phyloP scores from a whole-genome alignment of 2,113 vertebrate species.

The Abramis brama region DNA sequence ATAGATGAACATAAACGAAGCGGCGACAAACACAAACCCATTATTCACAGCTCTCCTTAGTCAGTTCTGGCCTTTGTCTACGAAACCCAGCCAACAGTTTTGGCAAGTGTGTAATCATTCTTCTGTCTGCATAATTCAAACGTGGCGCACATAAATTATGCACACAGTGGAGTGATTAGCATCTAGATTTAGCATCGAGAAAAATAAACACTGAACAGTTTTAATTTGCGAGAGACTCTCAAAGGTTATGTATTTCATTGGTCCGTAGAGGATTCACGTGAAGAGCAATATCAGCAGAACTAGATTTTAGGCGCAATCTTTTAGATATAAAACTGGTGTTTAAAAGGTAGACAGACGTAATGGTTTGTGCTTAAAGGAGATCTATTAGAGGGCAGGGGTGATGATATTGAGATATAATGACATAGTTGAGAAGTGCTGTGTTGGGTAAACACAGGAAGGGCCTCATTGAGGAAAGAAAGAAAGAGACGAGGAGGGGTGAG shows the following conservation, averaged over 20 bases:
- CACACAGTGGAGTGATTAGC: constrained; percentile 33
- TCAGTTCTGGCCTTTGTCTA: constrained; percentile 36
- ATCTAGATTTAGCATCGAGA: constrained; percentile 33
- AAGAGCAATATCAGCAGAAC: background rate
- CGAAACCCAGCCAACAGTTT: constrained; percentile 33
- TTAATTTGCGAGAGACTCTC: constrained; percentile 6
- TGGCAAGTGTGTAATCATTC: constrained; percentile 48
- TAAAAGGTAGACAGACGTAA: constrained; percentile 26
- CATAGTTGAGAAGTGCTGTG: constrained; percentile 73
- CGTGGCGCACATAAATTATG: constrained; percentile 44
- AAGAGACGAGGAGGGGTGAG: constrained; percentile 18
- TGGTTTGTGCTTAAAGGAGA: constrained; percentile 38
- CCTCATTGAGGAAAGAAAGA: constrained; percentile 62
- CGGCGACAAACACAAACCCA: constrained; percentile 43
- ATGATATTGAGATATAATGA: constrained; percentile 78
- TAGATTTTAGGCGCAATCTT: background rate
- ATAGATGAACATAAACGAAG: constrained; percentile 40
- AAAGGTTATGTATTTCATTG: constrained; percentile 10
- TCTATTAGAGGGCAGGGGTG: constrained; percentile 63
- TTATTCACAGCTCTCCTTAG: constrained; percentile 44
- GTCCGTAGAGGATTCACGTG: background rate
- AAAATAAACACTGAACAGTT: constrained; percentile 30
- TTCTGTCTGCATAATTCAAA: constrained; percentile 42
- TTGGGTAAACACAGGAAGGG: constrained; percentile 74
- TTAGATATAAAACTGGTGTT: background rate